A percentile compares a stretch with the other conserved stretches of the same genome.
phyloP scores from a whole-genome alignment of 2,888 invertebrate genomes.

The Drosophila trichaetosa region DNA sequence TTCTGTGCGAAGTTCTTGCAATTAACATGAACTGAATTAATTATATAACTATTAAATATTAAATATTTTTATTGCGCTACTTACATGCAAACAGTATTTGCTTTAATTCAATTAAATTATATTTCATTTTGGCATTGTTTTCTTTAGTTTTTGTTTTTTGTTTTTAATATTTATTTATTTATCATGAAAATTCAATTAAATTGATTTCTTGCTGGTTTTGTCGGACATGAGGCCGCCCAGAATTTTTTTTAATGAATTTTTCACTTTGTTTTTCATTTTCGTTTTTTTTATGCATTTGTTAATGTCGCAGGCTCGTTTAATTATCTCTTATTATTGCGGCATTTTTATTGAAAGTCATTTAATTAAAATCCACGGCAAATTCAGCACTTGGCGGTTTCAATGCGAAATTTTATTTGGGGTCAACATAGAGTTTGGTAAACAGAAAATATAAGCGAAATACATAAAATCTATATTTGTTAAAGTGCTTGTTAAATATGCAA shows the following conservation, averaged over 20 bases:
- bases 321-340: constrained; percentile 28
- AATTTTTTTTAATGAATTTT: neutral
- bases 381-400: constrained; percentile 18
- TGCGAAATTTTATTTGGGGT: neutral
- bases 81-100: constrained; percentile 47
- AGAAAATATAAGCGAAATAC: neutral
- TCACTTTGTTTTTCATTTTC: constrained; percentile 13
- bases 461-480: neutral
- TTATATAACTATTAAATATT: constrained; percentile 40
- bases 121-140: constrained; percentile 51
- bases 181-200: constrained; percentile 47
- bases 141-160: constrained; percentile 1
- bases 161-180: constrained; percentile 9
- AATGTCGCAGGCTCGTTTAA: constrained; percentile 7
- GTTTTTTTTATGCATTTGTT: constrained; percentile 27
- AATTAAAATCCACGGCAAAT: constrained; percentile 45
- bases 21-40: constrained; percentile 47
- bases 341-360: constrained; percentile 42
- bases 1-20: constrained; percentile 48
- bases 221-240: constrained; percentile 5
- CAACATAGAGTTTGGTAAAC: neutral
- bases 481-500: constrained; percentile 18
- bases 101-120: constrained; percentile 42
- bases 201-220: constrained; percentile 32
- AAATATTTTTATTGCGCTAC: constrained; percentile 48